Percentiles rank a stretch among this genome's conserved stretches.
Evolutionary conservation across 2,797 vertebrate genomes (phyloP).

Genomic region (Falco berigora): DNA sequence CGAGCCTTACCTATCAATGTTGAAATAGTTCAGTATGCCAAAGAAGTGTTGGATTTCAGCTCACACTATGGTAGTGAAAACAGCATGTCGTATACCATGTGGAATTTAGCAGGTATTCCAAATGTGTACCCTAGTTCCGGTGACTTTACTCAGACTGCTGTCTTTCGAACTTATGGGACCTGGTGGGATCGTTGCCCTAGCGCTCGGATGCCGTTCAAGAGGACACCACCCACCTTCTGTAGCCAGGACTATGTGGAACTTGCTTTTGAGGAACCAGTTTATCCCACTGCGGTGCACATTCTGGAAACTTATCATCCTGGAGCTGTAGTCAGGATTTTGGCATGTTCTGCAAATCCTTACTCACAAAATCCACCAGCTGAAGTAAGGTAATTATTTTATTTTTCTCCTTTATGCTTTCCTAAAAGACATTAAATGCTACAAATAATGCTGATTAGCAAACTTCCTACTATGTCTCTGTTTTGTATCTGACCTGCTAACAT

Average conservation of each 20-base stretch:
- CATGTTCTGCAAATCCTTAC: constrained; percentile 95
- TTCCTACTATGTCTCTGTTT: not conserved
- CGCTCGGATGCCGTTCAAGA: constrained; percentile 80
- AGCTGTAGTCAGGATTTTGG: constrained; percentile 91
- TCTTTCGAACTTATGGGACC: constrained; percentile 91
- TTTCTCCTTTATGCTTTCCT: not conserved
- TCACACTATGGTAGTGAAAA: constrained; percentile 98
- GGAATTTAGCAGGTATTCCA: constrained; percentile 93
- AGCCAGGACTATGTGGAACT: constrained; percentile 96
- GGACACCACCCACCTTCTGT: constrained; percentile 83
- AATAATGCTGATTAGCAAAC: not conserved
- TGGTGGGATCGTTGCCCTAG: constrained; percentile 95
- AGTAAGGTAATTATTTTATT: constrained; percentile 83
- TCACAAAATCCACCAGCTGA: constrained; percentile 87
- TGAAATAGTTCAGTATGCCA: constrained; percentile 92
- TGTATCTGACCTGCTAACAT: not conserved
- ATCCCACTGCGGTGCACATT: constrained; percentile 93
- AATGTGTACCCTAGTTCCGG: constrained; percentile 97
- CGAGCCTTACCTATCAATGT: constrained; percentile 85
- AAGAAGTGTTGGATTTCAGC: constrained; percentile 97
- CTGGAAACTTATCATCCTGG: constrained; percentile 98
- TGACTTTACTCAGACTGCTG: constrained; percentile 96
- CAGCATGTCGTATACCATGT: constrained; percentile 99
- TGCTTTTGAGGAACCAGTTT: constrained; percentile 93
- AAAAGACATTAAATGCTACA: not conserved